Evolutionary conservation across 2,888 invertebrate genomes (phyloP).

Genomic region (Gortyna flavago): DNA sequence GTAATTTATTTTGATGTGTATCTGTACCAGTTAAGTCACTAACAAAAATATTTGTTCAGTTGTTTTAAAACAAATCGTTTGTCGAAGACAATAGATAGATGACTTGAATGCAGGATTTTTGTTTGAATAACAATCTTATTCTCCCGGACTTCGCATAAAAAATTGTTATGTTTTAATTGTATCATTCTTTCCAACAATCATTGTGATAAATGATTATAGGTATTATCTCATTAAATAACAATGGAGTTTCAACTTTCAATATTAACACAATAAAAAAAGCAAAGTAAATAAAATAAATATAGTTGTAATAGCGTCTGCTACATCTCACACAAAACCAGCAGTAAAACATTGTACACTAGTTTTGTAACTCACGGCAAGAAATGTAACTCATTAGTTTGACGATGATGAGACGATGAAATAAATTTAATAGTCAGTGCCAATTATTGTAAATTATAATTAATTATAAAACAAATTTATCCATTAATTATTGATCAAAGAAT

Average conservation of each 20-base stretch:
- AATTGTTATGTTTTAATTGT: slow-evolving; percentile 14
- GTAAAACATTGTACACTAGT: background rate
- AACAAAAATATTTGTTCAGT: slow-evolving; percentile 24
- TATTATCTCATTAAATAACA: background rate
- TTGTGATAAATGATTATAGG: background rate
- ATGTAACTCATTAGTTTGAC: background rate
- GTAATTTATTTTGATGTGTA: slow-evolving; percentile 18
- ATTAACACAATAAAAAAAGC: background rate
- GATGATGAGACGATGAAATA: too few species aligned
- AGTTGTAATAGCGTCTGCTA: background rate
- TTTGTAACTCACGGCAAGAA: background rate
- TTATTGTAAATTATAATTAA: background rate
- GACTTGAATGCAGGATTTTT: background rate
- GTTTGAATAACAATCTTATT: slow-evolving; percentile 39
- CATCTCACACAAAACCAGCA: background rate
- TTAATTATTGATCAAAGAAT: background rate
- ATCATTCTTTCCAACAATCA: slow-evolving; percentile 4
- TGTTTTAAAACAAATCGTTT: slow-evolving; percentile 26
- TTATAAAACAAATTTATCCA: background rate
- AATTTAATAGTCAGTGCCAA: background rate
- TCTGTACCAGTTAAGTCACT: slow-evolving; percentile 1
- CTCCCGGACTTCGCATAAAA: background rate
- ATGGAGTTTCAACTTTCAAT: background rate
- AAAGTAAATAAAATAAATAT: background rate
- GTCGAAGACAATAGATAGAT: slow-evolving; percentile 22